A percentile compares a stretch with the other conserved stretches of the same genome.
phyloP scores from a whole-genome alignment of 1,140 invertebrate species.

The Drosophila tropicalis region DNA sequence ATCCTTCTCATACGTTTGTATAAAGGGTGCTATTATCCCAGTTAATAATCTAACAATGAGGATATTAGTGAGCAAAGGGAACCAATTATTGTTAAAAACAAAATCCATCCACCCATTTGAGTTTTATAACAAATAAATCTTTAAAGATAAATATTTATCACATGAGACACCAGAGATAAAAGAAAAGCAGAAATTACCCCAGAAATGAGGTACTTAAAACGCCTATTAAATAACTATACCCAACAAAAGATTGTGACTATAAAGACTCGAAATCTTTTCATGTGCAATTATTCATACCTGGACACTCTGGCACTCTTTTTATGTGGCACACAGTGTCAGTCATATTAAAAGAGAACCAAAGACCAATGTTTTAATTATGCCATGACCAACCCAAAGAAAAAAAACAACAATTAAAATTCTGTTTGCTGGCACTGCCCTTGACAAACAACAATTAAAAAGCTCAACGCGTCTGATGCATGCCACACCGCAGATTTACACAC shows the following conservation, averaged over 20 bases:
- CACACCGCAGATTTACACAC: slow-evolving; percentile 57
- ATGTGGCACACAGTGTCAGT: slow-evolving; percentile 9
- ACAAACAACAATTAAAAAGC: slow-evolving; percentile 73
- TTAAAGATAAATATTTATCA: too few species aligned
- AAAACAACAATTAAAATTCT: slow-evolving; percentile 21
- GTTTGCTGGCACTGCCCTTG: slow-evolving; percentile 37
- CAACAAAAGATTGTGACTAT: neutral
- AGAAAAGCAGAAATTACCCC: too few species aligned
- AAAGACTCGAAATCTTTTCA: neutral
- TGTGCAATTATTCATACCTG: slow-evolving; percentile 12
- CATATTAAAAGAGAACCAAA: slow-evolving; percentile 1
- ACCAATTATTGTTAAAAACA: too few species aligned
- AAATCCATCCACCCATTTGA: too few species aligned
- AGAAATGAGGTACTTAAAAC: too few species aligned
- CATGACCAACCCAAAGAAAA: slow-evolving; percentile 16
- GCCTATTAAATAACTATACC: too few species aligned
- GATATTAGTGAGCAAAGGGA: too few species aligned
- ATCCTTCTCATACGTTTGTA: too few species aligned
- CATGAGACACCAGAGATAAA: too few species aligned
- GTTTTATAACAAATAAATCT: too few species aligned
- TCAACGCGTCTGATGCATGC: slow-evolving; percentile 33
- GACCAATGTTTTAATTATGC: slow-evolving; percentile 61
- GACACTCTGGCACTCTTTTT: slow-evolving; percentile 7
- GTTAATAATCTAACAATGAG: too few species aligned
- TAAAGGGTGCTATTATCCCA: too few species aligned